Percentiles rank a stretch among this genome's conserved stretches.
These are phyloP conservation scores for Musca domestica DNA, from an alignment of 1,140 invertebrate species.

Conservation along the genomic window DNA sequence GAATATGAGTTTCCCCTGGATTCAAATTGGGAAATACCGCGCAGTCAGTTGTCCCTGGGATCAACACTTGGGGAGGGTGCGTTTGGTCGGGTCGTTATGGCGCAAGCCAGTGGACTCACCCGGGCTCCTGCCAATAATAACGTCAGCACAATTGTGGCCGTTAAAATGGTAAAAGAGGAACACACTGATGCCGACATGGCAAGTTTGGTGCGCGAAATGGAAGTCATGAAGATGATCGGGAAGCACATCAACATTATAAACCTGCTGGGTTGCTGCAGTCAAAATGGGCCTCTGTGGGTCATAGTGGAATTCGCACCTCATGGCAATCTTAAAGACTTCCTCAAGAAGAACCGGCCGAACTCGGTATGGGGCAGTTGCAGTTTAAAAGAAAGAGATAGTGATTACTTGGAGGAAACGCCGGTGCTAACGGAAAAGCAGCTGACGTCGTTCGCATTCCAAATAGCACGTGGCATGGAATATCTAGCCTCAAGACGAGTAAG, in stretches of 20 bases:
- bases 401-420: slow-evolving; percentile 50
- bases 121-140: slow-evolving; percentile 57
- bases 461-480: slow-evolving; percentile 97
- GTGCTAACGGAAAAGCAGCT: slow-evolving; percentile 90
- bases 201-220: slow-evolving; percentile 96
- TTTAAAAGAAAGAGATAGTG: slow-evolving; percentile 56
- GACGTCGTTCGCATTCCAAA: slow-evolving; percentile 94
- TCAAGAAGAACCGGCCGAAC: slow-evolving; percentile 76
- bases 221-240: slow-evolving; percentile 99
- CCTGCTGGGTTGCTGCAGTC: slow-evolving; percentile 93
- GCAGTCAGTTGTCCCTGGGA: slow-evolving; percentile 75
- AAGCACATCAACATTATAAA: slow-evolving; percentile 97
- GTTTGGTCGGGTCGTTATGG: slow-evolving; percentile 91
- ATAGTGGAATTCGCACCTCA: slow-evolving; percentile 94
- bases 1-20: slow-evolving; percentile 94
- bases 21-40: slow-evolving; percentile 85
- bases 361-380: slow-evolving; percentile 48
- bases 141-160: slow-evolving; percentile 76
- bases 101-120: slow-evolving; percentile 61
- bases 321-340: slow-evolving; percentile 93
- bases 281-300: slow-evolving; percentile 90
- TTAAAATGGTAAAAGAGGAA: slow-evolving; percentile 99
- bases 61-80: slow-evolving; percentile 89
- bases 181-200: slow-evolving; percentile 96
- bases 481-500: slow-evolving; percentile 71